Conservation (phyloP, 2,113 vertebrate species). For the Columbina picui region DNA sequence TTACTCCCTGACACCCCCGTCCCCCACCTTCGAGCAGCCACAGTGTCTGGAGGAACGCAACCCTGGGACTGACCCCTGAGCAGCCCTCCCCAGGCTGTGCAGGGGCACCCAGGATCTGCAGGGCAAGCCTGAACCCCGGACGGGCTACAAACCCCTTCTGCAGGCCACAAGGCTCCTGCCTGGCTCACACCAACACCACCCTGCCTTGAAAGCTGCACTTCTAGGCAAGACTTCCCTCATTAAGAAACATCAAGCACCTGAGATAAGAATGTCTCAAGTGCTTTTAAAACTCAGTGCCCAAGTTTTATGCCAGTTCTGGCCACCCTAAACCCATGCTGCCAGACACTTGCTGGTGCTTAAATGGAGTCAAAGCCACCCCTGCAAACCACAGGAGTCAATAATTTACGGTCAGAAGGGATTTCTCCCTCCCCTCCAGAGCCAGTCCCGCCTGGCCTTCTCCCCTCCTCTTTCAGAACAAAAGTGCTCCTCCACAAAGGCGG, state of each 20-base stretch:
- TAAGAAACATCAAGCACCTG: background rate
- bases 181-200: background rate
- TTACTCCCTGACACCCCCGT: background rate
- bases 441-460: background rate
- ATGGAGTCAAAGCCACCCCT: background rate
- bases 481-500: slow-evolving; percentile 36
- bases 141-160: background rate
- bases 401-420: background rate
- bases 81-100: background rate
- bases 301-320: background rate
- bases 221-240: background rate
- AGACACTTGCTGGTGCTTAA: background rate
- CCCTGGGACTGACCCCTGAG: background rate
- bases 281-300: background rate
- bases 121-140: background rate
- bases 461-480: slow-evolving; percentile 43
- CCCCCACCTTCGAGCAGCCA: background rate
- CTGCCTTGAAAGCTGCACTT: background rate
- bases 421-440: background rate
- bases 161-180: background rate
- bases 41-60: background rate
- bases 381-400: background rate
- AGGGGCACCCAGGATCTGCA: background rate
- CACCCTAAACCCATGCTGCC: background rate
- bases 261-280: background rate